Evolutionary conservation across 2,797 vertebrate species (phyloP).

Genomic region (Coluber constrictor): DNA sequence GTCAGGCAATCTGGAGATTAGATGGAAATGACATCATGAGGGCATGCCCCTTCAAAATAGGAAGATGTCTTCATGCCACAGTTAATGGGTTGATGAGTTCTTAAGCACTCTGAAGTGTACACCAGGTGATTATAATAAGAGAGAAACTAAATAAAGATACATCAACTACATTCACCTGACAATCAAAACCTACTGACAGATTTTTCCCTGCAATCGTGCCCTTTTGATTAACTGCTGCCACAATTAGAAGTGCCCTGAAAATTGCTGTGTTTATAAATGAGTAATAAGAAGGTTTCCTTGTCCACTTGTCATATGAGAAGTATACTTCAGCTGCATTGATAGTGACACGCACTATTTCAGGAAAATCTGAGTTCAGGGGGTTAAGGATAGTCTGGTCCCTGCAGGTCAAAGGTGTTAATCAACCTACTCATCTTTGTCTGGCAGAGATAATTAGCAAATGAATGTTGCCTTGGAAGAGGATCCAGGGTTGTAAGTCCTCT

Average conservation of each 20-base stretch:
- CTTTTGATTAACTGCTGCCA: not conserved
- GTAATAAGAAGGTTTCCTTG: not conserved
- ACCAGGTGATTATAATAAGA: not conserved
- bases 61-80: not conserved
- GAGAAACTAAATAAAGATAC: not conserved
- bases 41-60: not conserved
- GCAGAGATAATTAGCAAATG: constrained; percentile 61
- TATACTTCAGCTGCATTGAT: not conserved
- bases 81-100: not conserved
- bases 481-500: constrained; percentile 43
- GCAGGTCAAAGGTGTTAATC: constrained; percentile 47
- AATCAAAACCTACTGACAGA: not conserved
- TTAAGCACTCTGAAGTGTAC: not conserved
- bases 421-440: constrained; percentile 52
- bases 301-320: constrained; percentile 10
- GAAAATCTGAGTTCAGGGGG: constrained; percentile 35
- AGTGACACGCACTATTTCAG: not conserved
- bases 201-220: accelerated
- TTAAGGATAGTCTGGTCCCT: constrained; percentile 36
- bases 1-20: not conserved
- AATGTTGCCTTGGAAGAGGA: constrained; percentile 34
- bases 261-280: constrained; percentile 3
- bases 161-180: not conserved
- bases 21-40: not conserved
- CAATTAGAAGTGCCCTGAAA: constrained; percentile 22